Base-by-base conservation (phyloP, 1,140 invertebrate species). In the Geopemphigus sp. region DNA sequence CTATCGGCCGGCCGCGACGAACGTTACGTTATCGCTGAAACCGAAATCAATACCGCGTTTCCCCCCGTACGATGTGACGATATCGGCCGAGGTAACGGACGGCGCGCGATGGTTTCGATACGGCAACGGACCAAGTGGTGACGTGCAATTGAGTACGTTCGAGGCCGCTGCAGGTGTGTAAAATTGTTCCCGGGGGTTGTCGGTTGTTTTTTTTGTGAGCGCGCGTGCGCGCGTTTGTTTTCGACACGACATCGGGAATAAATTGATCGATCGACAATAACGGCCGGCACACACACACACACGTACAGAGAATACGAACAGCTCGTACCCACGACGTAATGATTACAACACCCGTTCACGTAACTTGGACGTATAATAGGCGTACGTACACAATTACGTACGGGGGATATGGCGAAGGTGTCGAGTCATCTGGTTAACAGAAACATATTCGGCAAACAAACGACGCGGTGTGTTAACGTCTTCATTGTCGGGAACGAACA, bases 221-320 rank as follows among this genome's bases (percentile, higher is more conserved):
- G n/a, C n/a, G n/a, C n/a, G n/a, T n/a, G n/a, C n/a, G n/a, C n/a
- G n/a, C n/a, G n/a, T n/a, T n/a, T n/a, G 14, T 54, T 72, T 54
- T 72, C n/a, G n/a, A n/a, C 26, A 53, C 24, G 5, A 29, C 47
- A 54, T 32, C 24, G 15, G 57, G 4, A 26, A 63, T 24, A 45
- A 24, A 19, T 78, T 78, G 74, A 78, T 78, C 47, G 74, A 78
- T 78, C 74, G 74, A 78, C 57, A 78, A 78, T 63, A 78, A 78
- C 39, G 32, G 45, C 14, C 26, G n/a, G 15, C 17, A 29, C 15
- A 47, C n/a, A n/a, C n/a, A n/a, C n/a, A n/a, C n/a, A n/a, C n/a
- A n/a, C n/a, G n/a, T 32, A 50, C 19, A 61, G 61, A 26, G 29
- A 76, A 32, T 45, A 45, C 12, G 72, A 57, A 24, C 32, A 59